These are phyloP conservation scores for Hemiprocne comata DNA, from an alignment of 2,113 vertebrate genomes.

Conservation along the genomic window DNA sequence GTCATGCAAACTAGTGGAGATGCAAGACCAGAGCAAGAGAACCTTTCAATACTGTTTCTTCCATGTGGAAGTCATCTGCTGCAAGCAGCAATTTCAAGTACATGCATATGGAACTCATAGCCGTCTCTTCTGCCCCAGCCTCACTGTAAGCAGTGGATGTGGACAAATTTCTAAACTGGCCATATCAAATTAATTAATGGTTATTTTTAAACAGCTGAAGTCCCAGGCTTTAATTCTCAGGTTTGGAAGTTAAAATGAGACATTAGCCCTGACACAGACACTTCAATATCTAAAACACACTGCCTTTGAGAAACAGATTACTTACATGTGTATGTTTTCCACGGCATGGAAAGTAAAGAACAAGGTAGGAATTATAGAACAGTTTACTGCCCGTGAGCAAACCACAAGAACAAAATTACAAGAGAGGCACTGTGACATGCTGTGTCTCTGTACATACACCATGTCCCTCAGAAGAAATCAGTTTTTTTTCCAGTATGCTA, in stretches of 20 bases:
- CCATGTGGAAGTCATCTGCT: background rate
- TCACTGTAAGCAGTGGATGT: background rate
- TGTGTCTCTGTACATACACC: background rate
- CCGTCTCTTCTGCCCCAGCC: background rate
- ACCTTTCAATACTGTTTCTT: background rate
- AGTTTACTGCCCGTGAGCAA: background rate
- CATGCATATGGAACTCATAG: fast-evolving
- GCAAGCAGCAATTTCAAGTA: background rate
- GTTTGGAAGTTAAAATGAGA: background rate
- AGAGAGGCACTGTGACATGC: background rate
- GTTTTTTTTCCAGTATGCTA: background rate
- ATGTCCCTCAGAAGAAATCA: background rate
- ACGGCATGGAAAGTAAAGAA: background rate
- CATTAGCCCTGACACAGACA: background rate
- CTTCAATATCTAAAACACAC: background rate
- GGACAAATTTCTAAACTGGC: background rate
- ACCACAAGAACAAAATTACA: background rate
- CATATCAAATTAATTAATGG: background rate
- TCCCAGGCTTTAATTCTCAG: background rate
- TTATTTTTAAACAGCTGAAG: background rate
- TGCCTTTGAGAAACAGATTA: background rate
- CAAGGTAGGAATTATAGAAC: background rate
- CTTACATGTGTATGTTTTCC: background rate
- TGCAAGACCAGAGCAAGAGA: background rate
- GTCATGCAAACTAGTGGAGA: background rate